Base-by-base conservation (phyloP, 2,888 invertebrate species). In the Coenonympha arcania region DNA sequence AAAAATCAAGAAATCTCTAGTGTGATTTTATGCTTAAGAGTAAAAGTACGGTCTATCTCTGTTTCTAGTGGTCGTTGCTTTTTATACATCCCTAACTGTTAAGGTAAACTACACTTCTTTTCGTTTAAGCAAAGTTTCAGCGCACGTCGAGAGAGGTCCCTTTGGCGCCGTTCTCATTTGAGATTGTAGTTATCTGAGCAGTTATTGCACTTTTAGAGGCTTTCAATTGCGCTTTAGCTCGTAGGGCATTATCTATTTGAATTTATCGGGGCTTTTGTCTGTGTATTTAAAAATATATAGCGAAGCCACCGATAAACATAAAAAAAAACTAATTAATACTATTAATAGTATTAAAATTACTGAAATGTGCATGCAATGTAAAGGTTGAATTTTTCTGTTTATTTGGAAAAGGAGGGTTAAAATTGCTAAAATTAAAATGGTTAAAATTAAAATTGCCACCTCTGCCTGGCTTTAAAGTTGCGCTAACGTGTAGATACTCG, bases 21-120 rank as follows among this genome's bases (percentile, higher is more conserved):
- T 24, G 22, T 8, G 9, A 6, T 13, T 6, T 15, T 24, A 15
- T 5, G 24, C 39, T 24, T 20, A 18, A 2, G 20, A 11, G 20
- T 36, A n/a, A n/a, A n/a, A n/a, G n/a, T n/a, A n/a, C n/a, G n/a
- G n/a, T n/a, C n/a, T n/a, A 36, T 36, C 15, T 22, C 22, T 61
- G 60, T 62, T 54, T 60, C 55, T 56, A 22, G 50, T 54, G 52
- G 48, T 58, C 62, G 60, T 67, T 66, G 55, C 58, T 62, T 66
- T 68, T 68, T 62, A 66, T 59, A 58, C 45, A 59, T 59, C 47
- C 42, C 42, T n/a, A 49, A 60, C 57, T 58, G 58, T 57, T 56
- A 57, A 53, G 57, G 57, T 54, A 52, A 59, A 61, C 58, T 57
- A 43, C 58, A 52, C 36, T 56, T 59, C 60, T 59, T 58, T 63